A percentile compares a stretch with the other conserved stretches of the same genome.
phyloP scores from a whole-genome alignment of 2,888 invertebrate species.

The Petrophora chlorosata region DNA sequence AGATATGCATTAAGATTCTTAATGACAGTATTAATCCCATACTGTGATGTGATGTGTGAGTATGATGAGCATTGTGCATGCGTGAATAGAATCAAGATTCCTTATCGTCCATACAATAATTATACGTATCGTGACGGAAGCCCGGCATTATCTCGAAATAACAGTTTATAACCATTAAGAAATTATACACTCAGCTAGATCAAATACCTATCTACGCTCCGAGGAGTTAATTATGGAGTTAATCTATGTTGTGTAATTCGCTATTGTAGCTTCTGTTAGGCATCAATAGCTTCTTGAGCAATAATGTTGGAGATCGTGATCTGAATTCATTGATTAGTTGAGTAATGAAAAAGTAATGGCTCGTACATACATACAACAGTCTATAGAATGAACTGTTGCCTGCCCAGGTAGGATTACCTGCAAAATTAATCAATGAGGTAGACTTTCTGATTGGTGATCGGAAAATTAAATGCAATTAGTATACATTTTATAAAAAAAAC shows the following conservation, averaged over 20 bases:
- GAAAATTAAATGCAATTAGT: too few species aligned
- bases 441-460: too few species aligned
- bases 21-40: too few species aligned
- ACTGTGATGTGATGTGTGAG: too few species aligned
- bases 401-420: too few species aligned
- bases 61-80: too few species aligned
- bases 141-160: slow-evolving; percentile 37
- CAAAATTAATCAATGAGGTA: too few species aligned
- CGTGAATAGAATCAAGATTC: too few species aligned
- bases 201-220: slow-evolving; percentile 33
- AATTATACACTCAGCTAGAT: slow-evolving; percentile 41
- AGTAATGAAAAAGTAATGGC: neutral
- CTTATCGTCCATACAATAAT: slow-evolving; percentile 3
- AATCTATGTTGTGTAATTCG: slow-evolving; percentile 11
- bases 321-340: slow-evolving; percentile 4
- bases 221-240: slow-evolving; percentile 18
- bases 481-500: too few species aligned
- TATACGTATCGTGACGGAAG: slow-evolving; percentile 9
- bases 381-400: too few species aligned
- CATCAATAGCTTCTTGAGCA: slow-evolving; percentile 2
- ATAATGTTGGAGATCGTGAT: slow-evolving; percentile 4
- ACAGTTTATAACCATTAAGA: slow-evolving; percentile 41
- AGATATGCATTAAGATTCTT: too few species aligned
- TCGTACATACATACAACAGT: too few species aligned
- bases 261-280: slow-evolving; percentile 13